Base-by-base conservation (phyloP, 2,888 invertebrate genomes). In the Endotricha flammealis region DNA sequence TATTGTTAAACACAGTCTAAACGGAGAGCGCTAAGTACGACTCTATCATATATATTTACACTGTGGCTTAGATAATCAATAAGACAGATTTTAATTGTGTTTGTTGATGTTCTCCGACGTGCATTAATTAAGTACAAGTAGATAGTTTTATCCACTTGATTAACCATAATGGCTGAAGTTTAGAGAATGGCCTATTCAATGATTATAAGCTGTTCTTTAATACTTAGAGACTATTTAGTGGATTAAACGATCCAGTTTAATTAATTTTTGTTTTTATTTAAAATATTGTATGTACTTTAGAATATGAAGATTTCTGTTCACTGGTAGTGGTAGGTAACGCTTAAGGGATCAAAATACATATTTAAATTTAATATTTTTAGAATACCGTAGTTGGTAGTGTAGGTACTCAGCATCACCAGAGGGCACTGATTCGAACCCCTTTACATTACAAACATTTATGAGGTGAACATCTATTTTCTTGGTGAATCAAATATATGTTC, bases 191-290 rank as follows among this genome's bases (percentile, higher is more conserved):
- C 51, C 50, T 57, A 54, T 51, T 57, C 51, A 44, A 46, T 50
- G 60, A 67, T 61, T 58, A 66, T 69, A 64, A 72, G 62, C 66
- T 58, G 59, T 50, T 34, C 51, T 48, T 57, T 51, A 53, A 61
- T 59, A 48, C 59, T 46, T 45, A 42, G 44, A 49, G 49, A 50
- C 51, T 57, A 46, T 44, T 46, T 3, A 16, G 48, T 42, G 46
- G 45, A 39, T 6, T 12, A 12, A 6, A 11, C 10, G n/a, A 4
- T 10, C 8, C n/a, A 20, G n/a, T 20, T 20, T 20, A 20, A 20
- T 3, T 20, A 20, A n/a, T n/a, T n/a, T n/a, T n/a, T n/a, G n/a
- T n/a, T n/a, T n/a, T n/a, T n/a, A n/a, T n/a, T n/a, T n/a, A n/a
- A n/a, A n/a, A n/a, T n/a, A n/a, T n/a, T n/a, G n/a, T n/a, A n/a